These are phyloP conservation scores for Crypturellus undulatus DNA, from an alignment of 2,113 vertebrate species.

Conservation along the genomic window DNA sequence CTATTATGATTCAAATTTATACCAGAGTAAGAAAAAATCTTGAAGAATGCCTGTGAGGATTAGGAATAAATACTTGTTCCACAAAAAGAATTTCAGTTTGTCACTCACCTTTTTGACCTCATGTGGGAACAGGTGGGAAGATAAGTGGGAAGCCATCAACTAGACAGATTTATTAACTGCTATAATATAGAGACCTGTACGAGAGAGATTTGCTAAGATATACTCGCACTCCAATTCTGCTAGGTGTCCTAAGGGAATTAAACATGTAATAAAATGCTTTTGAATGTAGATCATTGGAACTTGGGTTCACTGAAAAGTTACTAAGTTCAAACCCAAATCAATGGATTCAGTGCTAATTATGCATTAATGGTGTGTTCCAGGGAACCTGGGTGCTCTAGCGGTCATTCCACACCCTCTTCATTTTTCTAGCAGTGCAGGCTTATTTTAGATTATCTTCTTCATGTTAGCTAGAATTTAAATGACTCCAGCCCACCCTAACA, in stretches of 20 bases:
- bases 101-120: conserved; percentile 10
- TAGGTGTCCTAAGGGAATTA: background rate
- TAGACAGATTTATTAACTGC: conserved; percentile 12
- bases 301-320: background rate
- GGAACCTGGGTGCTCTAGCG: background rate
- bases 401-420: background rate
- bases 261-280: conserved; percentile 2
- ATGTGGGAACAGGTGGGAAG: background rate
- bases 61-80: background rate
- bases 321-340: conserved; percentile 39
- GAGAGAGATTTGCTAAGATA: background rate
- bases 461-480: background rate
- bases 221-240: background rate
- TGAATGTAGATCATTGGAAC: background rate
- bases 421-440: background rate
- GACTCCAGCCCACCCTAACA: background rate
- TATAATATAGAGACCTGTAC: background rate
- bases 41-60: background rate
- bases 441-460: background rate
- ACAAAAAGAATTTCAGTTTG: conserved; percentile 6
- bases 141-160: background rate
- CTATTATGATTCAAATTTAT: background rate
- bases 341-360: background rate
- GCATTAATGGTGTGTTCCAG: background rate
- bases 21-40: background rate